Base-by-base conservation (phyloP, 2,888 invertebrate species). In the Synergus gifuensis region DNA sequence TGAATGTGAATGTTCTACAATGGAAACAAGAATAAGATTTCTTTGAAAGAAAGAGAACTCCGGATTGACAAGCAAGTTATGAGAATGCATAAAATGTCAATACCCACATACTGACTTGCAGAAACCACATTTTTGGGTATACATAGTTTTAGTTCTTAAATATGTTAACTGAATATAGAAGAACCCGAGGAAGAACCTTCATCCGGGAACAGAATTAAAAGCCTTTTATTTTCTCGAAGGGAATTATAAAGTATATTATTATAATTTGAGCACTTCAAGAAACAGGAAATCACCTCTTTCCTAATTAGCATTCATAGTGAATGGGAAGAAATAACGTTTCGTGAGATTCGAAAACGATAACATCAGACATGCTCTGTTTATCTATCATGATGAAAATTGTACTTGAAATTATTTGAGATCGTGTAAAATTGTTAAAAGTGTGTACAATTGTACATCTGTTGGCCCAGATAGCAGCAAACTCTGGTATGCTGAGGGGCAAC, bases 381-480 rank as follows among this genome's bases (percentile, higher is more conserved):
- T 54, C 9, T 18, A 18, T 60, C 28, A 60, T 46, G 77, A 81
- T 82, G 84, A 49, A 49, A 82, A 82, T 79, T 83, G 82, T 81
- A 85, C 83, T 81, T 82, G 80, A 82, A 82, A 85, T 85, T 85
- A 85, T 78, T 82, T 80, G 77, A 80, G 80, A 83, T 85, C 77
- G 79, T 85, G 83, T 85, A 81, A 86, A 85, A 85, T 83, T n/a
- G 81, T 77, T 83, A 87, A 88, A 87, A 86, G 85, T 83, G 79
- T 78, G 80, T 82, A 82, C 82, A 85, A 85, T 84, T 85, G 85
- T 86, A 82, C 82, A 85, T 85, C 85, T 85, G 85, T 86, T 88
- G 88, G 85, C 88, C 87, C 85, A 88, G 87, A 89, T 89, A 88
- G 87, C 85, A 88, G 87, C 85, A 83, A 83, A 81, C 79, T 76